Evolutionary conservation across 2,113 vertebrate genomes (phyloP), one percentile per base, ranked within the genome.

Genomic region (Sterrhoptilus dennistouni): DNA sequence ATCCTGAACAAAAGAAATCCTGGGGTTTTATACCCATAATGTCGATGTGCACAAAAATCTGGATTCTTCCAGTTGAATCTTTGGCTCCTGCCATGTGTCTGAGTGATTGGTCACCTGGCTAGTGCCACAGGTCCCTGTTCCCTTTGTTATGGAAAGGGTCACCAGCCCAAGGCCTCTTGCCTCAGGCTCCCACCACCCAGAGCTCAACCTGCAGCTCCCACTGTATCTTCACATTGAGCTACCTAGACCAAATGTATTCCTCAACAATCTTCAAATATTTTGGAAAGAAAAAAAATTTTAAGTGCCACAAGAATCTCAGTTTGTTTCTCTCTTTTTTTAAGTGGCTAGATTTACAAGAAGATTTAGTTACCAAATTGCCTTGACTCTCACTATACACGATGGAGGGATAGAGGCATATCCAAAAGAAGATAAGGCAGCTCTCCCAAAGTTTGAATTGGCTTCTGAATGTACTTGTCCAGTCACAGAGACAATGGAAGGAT

Each of bases 1-100:
- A 65, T 24, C 33, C 6, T 38, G 23, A 74, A 38, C 38, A 29
- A 59, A 75, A 31, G 28, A 45, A 59, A 40, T 27, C 7, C 38
- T 38, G 6, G 2, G 24, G 0, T 60, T 75, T 75, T 31, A 29
- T n/a, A 75, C 13, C 8, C 1, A 0, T 68, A 40, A 3, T 0
- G 0, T 53, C 0, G 0, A 40, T 47, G 16, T 22, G 36, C n/a
- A 9, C 14, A 35, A 40, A 68, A 75, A 9, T 75, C 28, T 53
- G 53, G 11, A 49, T 68, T n/a, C 16, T 89, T 89, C 17, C 28
- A 40, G 16, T 7, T 75, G n/a, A 47, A 28, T 40, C 14, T 29
- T 47, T 5, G 14, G 9, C 38, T 53, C 20, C 47, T 75, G 14
- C 24, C 24, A 7, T 22, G 19, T n/a, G 20, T 65, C 38, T 60